Evolutionary conservation across 2,797 vertebrate genomes (phyloP).

Genomic region (Alfaro cultratus): DNA sequence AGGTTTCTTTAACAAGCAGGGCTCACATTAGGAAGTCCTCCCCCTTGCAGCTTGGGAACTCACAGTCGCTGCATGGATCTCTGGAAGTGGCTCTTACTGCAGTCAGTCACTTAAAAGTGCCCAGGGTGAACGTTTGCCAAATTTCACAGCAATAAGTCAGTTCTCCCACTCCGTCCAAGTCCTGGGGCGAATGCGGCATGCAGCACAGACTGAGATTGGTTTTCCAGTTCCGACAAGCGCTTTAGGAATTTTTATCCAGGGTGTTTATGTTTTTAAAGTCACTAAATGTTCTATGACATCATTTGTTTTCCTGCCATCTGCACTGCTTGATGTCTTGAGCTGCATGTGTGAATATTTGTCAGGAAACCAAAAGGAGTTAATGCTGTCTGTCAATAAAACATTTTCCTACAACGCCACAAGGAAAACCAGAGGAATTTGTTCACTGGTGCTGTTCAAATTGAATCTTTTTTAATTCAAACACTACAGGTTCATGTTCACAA

Average conservation of each 20-base stretch:
- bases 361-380: not conserved
- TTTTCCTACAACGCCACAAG: not conserved
- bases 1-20: conserved; percentile 12
- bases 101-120: conserved; percentile 51
- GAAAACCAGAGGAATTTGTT: not conserved
- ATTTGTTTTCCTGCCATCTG: not conserved
- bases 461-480: not conserved
- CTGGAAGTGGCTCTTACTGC: conserved; percentile 50
- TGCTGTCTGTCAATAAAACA: not conserved
- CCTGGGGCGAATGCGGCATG: conserved; percentile 18
- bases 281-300: conserved; percentile 1
- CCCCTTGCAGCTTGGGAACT: conserved; percentile 5
- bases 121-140: conserved; percentile 43
- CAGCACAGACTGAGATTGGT: not conserved
- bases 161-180: conserved; percentile 15
- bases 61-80: conserved; percentile 27
- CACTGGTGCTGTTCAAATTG: not conserved
- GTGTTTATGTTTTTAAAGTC: not conserved
- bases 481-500: not conserved
- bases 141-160: conserved; percentile 46
- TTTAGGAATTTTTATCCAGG: not conserved
- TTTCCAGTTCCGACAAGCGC: not conserved
- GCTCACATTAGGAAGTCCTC: conserved; percentile 13
- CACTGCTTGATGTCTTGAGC: not conserved
- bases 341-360: not conserved